These are phyloP conservation scores for Dinocampus coccinellae DNA, from an alignment of 2,888 invertebrate genomes.

Conservation along the genomic window DNA sequence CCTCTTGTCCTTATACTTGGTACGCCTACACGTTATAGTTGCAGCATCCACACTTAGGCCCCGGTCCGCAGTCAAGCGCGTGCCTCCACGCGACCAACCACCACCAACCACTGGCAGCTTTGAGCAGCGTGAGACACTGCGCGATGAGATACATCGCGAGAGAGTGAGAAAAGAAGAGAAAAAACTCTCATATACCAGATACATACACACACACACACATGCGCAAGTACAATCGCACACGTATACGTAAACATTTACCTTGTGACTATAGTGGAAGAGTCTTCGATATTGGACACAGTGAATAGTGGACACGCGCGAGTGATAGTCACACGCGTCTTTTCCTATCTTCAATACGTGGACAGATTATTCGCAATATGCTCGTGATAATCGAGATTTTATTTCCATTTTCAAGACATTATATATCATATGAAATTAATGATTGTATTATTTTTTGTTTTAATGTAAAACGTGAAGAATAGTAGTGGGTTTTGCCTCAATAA, in stretches of 20 bases:
- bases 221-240: too few relatives aligned
- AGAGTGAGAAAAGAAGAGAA: constrained; percentile 13
- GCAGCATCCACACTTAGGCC: constrained; percentile 67
- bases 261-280: constrained; percentile 51
- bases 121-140: constrained; percentile 25
- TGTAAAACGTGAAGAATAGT: too few relatives aligned
- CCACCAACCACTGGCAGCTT: constrained; percentile 59
- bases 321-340: constrained; percentile 43
- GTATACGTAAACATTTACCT: constrained; percentile 53
- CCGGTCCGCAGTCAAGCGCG: constrained; percentile 68
- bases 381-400: constrained; percentile 25
- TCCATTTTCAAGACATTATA: neutral
- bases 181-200: too few relatives aligned
- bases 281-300: constrained; percentile 37
- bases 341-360: constrained; percentile 13
- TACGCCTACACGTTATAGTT: constrained; percentile 67
- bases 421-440: neutral
- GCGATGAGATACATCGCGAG: constrained; percentile 15
- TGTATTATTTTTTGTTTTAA: neutral
- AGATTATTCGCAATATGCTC: constrained; percentile 40
- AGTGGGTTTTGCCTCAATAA: too few relatives aligned
- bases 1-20: constrained; percentile 45
- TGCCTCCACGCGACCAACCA: constrained; percentile 70
- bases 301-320: constrained; percentile 48
- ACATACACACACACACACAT: too few relatives aligned